Evolutionary conservation across 2,113 vertebrate species (phyloP).

Genomic region (Phaethon lepturus): DNA sequence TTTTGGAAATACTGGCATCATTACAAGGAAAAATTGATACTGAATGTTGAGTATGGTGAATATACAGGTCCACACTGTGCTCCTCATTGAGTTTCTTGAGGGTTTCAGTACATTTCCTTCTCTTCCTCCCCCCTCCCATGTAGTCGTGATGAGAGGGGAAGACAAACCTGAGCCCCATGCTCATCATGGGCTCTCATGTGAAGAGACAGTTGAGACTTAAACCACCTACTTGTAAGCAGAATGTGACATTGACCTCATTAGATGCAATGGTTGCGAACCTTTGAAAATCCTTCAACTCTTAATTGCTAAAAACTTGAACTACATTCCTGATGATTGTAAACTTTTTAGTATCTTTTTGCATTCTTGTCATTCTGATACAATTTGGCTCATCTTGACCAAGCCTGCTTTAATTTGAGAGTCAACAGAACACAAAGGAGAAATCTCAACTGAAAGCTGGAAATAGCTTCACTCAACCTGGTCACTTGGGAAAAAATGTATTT

Average conservation of each 20-base stretch:
- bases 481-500: background rate
- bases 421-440: background rate
- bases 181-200: too few species aligned
- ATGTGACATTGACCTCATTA: background rate
- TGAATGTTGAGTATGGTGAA: background rate
- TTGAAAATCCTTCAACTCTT: background rate
- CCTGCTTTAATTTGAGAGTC: background rate
- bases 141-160: background rate
- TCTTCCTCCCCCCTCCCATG: accelerated
- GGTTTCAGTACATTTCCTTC: background rate
- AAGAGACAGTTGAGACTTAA: background rate
- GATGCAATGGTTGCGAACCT: background rate
- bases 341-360: background rate
- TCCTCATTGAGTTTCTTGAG: background rate
- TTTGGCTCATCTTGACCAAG: background rate
- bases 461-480: background rate
- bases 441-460: background rate
- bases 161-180: background rate
- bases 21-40: background rate
- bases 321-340: background rate
- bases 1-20: background rate
- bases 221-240: background rate
- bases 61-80: background rate
- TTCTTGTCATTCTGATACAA: background rate
- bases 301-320: background rate